phyloP scores from a whole-genome alignment of 2,797 vertebrate genomes.

The Leptoclinus maculatus region DNA sequence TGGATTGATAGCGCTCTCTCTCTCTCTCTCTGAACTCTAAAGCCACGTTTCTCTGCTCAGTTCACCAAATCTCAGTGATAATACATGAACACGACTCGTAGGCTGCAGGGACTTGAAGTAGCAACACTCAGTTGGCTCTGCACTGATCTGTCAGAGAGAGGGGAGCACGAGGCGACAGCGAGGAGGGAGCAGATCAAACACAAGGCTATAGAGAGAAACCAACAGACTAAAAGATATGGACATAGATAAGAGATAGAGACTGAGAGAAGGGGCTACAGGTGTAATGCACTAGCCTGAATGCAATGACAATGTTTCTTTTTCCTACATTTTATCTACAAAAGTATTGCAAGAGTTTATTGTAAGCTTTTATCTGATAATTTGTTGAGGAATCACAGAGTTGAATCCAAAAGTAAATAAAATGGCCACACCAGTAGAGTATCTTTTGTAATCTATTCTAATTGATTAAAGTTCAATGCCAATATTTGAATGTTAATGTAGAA shows the following conservation, averaged over 20 bases:
- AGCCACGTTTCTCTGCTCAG: conserved; percentile 19
- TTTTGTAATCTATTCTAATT: not conserved
- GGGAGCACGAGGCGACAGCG: not conserved
- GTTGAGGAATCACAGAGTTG: not conserved
- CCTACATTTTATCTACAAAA: too few species aligned
- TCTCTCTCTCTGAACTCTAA: not conserved
- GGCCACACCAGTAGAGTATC: not conserved
- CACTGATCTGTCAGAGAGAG: conserved; percentile 11
- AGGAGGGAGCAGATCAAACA: conserved; percentile 1
- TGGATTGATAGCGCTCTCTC: not conserved
- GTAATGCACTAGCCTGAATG: too few species aligned
- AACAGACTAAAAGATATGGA: not conserved
- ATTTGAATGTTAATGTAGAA: not conserved
- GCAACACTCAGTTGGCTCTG: not conserved
- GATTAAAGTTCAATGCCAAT: not conserved
- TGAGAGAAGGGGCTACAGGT: not conserved
- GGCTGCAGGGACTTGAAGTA: conserved; percentile 15
- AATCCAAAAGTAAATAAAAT: not conserved
- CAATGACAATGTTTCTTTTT: not conserved
- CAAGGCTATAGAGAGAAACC: not conserved
- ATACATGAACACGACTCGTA: not conserved
- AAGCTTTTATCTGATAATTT: not conserved
- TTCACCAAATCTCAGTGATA: conserved; percentile 28
- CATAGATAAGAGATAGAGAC: too few species aligned
- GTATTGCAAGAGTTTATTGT: not conserved